phyloP scores from a whole-genome alignment of 2,888 invertebrate genomes.

The Aricia artaxerxes region DNA sequence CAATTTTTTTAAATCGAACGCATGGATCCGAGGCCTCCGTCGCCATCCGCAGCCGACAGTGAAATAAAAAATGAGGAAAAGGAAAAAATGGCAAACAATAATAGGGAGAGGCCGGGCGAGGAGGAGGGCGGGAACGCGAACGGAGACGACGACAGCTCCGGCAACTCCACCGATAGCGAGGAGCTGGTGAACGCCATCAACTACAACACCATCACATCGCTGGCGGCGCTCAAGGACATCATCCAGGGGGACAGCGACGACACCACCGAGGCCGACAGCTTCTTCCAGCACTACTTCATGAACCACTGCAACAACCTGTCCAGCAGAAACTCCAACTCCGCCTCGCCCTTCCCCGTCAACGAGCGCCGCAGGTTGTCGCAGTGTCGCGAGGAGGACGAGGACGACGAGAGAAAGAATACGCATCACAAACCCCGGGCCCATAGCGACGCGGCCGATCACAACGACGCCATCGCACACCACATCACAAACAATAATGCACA shows the following conservation, averaged over 20 bases:
- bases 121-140: conserved; percentile 50
- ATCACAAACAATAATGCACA: conserved; percentile 42
- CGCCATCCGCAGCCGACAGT: conserved; percentile 47
- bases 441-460: conserved; percentile 17
- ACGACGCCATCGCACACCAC: conserved; percentile 34
- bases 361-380: conserved; percentile 87
- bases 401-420: conserved; percentile 78
- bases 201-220: conserved; percentile 85
- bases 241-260: conserved; percentile 81
- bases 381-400: conserved; percentile 92
- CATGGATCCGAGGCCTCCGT: conserved; percentile 61
- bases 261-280: conserved; percentile 80
- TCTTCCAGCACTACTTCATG: conserved; percentile 87
- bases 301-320: conserved; percentile 86
- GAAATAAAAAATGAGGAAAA: conserved; percentile 68
- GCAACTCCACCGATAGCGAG: conserved; percentile 82
- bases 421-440: conserved; percentile 29
- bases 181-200: conserved; percentile 84
- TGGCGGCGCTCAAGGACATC: conserved; percentile 85
- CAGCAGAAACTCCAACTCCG: conserved; percentile 74
- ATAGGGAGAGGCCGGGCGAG: conserved; percentile 42
- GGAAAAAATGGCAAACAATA: conserved; percentile 58
- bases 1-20: conserved; percentile 16
- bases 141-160: conserved; percentile 50
- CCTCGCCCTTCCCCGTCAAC: conserved; percentile 74